A percentile compares a stretch with the other conserved stretches of the same genome.
phyloP scores from a whole-genome alignment of 2,797 vertebrate genomes.

The Parotocinclus haroldoi region DNA sequence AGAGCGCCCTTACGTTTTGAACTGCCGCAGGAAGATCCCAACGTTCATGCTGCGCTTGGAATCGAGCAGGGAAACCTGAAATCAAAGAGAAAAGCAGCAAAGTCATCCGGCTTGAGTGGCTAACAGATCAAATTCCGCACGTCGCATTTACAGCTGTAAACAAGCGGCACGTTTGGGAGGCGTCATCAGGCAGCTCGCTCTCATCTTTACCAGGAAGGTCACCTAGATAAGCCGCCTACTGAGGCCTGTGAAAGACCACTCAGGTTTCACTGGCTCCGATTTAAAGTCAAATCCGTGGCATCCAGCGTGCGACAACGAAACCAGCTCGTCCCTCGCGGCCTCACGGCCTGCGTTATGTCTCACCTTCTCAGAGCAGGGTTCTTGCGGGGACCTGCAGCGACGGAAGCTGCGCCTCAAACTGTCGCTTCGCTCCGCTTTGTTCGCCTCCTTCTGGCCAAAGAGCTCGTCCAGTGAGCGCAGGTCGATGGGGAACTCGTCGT shows the following conservation, averaged over 20 bases:
- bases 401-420: conserved; percentile 58
- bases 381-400: conserved; percentile 64
- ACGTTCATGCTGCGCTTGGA: conserved; percentile 82
- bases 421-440: conserved; percentile 52
- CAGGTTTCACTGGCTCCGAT: no score
- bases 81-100: conserved; percentile 29
- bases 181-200: neutral
- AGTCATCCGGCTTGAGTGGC: neutral
- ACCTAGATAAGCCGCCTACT: neutral
- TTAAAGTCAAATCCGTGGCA: no score
- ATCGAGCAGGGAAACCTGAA: conserved; percentile 75
- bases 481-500: conserved; percentile 74
- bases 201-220: conserved; percentile 11
- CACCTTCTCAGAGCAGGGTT: conserved; percentile 67
- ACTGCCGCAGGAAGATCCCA: conserved; percentile 80
- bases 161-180: no score
- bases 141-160: neutral
- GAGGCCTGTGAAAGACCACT: no score
- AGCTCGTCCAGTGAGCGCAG: conserved; percentile 75
- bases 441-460: conserved; percentile 70
- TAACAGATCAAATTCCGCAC: no score
- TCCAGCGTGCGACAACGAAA: no score
- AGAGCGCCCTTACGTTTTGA: conserved; percentile 72
- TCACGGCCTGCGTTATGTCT: neutral
- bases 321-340: no score